Conservation (phyloP, 1,140 invertebrate species). For the Panagrolaimus sp. region DNA sequence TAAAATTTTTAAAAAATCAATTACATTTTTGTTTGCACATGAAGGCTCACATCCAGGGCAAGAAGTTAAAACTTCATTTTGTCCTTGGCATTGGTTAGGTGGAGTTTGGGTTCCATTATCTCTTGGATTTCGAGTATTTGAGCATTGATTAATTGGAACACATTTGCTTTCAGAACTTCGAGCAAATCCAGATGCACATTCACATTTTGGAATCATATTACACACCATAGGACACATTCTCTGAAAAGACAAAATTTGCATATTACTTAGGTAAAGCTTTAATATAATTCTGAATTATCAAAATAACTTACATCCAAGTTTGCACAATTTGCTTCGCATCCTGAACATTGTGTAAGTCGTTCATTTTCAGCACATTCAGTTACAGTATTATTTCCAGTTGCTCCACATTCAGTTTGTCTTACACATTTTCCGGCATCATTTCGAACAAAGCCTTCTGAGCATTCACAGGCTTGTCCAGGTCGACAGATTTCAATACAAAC, state of each 20-base stretch:
- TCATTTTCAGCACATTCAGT: background rate
- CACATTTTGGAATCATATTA: background rate
- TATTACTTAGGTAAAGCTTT: too few relatives aligned
- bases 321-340: constrained; percentile 4
- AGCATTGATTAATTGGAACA: background rate
- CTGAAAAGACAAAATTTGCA: too few relatives aligned
- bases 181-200: background rate
- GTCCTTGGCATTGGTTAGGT: too few relatives aligned
- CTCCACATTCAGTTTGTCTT: background rate
- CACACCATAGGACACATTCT: too few relatives aligned
- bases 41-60: too few relatives aligned
- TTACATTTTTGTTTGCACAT: too few relatives aligned
- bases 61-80: too few relatives aligned
- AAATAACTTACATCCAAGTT: background rate
- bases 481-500: too few relatives aligned
- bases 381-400: background rate
- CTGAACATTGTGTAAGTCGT: background rate
- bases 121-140: background rate
- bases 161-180: background rate
- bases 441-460: background rate
- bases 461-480: background rate
- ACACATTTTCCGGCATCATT: background rate
- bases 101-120: background rate
- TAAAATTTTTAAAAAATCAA: too few relatives aligned
- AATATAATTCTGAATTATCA: too few relatives aligned